Conservation (phyloP, 1,140 invertebrate species). For the Ephestia elutella region DNA sequence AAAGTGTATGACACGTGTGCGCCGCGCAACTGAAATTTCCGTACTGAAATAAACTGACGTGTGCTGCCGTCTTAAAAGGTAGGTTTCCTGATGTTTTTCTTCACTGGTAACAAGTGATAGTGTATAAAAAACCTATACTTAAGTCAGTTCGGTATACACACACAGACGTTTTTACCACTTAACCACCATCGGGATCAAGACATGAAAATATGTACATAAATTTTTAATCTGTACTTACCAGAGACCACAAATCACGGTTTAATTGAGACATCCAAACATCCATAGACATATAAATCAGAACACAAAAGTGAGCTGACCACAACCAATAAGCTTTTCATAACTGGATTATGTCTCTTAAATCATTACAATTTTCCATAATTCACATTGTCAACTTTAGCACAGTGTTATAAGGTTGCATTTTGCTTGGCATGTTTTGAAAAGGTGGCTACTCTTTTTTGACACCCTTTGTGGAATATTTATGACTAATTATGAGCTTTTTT, state of each 20-base stretch:
- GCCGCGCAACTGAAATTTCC: no score
- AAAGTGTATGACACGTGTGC: no score
- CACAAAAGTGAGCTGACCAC: slow-evolving; percentile 4
- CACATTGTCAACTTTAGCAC: neutral
- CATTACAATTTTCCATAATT: neutral
- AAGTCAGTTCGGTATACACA: no score
- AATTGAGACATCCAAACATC: slow-evolving; percentile 5
- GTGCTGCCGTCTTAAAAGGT: no score
- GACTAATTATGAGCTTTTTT: slow-evolving; percentile 43
- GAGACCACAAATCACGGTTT: slow-evolving; percentile 1
- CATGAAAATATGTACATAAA: no score
- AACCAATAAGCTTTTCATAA: slow-evolving; percentile 11
- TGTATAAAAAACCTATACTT: no score
- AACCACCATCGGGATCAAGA: no score
- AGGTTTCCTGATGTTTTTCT: no score
- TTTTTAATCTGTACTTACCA: neutral
- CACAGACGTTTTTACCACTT: no score
- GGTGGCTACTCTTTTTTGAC: slow-evolving; percentile 39
- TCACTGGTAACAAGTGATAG: no score
- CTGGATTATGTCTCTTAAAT: neutral
- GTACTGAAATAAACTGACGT: no score
- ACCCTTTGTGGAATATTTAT: slow-evolving; percentile 54
- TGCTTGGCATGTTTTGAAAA: slow-evolving; percentile 30
- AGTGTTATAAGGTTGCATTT: neutral
- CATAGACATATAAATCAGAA: slow-evolving; percentile 11